Percentiles rank a stretch among this genome's conserved stretches.
These are phyloP conservation scores for Osmerus mordax DNA, from an alignment of 2,113 vertebrate species.

Conservation along the genomic window DNA sequence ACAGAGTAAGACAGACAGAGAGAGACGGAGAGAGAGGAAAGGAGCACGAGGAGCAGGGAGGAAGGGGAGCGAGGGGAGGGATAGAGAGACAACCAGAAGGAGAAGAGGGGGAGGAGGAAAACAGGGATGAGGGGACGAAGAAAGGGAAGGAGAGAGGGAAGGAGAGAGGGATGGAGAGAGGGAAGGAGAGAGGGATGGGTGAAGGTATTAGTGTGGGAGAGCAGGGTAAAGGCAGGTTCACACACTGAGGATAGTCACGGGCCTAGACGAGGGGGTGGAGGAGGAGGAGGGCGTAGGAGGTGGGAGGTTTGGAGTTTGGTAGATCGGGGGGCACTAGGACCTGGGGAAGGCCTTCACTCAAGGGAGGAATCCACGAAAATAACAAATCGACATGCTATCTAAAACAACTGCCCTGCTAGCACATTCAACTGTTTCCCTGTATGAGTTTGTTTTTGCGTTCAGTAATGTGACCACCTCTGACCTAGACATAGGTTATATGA, in stretches of 20 bases:
- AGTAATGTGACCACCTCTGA: no score
- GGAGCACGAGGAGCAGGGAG: background rate
- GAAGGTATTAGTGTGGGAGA: constrained; percentile 15
- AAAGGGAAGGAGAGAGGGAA: constrained; percentile 29
- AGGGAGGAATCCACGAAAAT: background rate
- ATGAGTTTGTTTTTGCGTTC: no score
- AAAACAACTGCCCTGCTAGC: background rate
- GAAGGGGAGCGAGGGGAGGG: no score
- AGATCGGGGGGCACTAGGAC: constrained; percentile 35
- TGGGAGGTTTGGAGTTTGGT: constrained; percentile 29
- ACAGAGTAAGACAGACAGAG: background rate
- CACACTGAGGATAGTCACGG: background rate
- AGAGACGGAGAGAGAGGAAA: no score
- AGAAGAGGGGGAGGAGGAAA: background rate
- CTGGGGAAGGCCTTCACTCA: background rate
- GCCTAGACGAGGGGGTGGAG: constrained; percentile 53
- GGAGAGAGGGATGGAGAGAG: constrained; percentile 35
- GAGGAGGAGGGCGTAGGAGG: constrained; percentile 56
- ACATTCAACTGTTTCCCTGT: no score
- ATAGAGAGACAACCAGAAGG: background rate
- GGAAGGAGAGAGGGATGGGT: constrained; percentile 38
- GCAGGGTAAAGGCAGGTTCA: constrained; percentile 31
- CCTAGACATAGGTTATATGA: no score
- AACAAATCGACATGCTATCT: background rate
- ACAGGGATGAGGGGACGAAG: constrained; percentile 62